A percentile compares a stretch with the other conserved stretches of the same genome.
Conservation (phyloP, 2,888 invertebrate species). For the Copidosoma aretas region DNA sequence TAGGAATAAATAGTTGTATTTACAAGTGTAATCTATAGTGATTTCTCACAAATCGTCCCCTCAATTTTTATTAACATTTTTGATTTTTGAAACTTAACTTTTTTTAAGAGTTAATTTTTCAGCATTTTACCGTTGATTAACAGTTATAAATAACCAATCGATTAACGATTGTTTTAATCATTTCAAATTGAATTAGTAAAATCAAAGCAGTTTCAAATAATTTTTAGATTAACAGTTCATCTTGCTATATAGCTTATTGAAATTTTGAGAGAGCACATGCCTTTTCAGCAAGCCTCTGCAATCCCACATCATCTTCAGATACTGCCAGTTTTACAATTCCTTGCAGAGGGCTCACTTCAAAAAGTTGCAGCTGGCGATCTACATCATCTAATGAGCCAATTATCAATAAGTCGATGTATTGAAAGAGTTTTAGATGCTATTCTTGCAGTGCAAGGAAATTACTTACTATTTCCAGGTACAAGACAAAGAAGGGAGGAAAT, state of each 20-base stretch:
- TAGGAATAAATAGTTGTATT: too few species aligned
- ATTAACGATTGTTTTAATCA: too few species aligned
- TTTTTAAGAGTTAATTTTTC: too few species aligned
- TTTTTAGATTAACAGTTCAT: background rate
- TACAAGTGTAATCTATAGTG: too few species aligned
- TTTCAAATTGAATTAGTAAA: too few species aligned
- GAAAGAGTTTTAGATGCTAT: background rate
- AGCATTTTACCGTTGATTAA: too few species aligned
- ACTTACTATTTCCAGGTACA: background rate
- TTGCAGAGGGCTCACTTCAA: conserved; percentile 5
- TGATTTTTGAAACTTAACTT: too few species aligned
- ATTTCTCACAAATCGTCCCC: too few species aligned
- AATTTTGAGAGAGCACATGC: background rate
- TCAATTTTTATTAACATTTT: too few species aligned
- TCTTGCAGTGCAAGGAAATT: background rate
- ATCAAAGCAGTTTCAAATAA: too few species aligned
- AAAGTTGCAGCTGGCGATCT: background rate
- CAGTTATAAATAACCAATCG: too few species aligned
- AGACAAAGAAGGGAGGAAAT: background rate
- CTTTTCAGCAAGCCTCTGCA: background rate
- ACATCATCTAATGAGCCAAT: background rate
- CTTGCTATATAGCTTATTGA: background rate
- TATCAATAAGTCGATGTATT: background rate
- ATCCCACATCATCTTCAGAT: conserved; percentile 6
- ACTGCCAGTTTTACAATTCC: background rate